Evolutionary conservation across 2,797 vertebrate genomes (phyloP).

Genomic region (Poeciliopsis turneri): DNA sequence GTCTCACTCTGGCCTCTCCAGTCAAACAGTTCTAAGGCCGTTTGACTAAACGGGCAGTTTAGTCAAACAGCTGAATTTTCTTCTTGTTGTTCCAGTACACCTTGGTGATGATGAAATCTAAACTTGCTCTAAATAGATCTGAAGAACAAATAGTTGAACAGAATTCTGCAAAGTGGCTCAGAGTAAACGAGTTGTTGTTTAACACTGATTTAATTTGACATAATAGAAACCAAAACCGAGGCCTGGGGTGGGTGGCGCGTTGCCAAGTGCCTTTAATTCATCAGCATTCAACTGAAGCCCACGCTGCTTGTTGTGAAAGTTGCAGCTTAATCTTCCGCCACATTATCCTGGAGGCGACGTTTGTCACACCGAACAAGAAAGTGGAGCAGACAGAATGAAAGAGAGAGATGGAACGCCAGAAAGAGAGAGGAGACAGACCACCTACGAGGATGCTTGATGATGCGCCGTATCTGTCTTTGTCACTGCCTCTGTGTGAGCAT

Average conservation of each 20-base stretch:
- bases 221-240: conserved; percentile 7
- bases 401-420: conserved; percentile 47
- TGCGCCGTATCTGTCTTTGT: conserved; percentile 64
- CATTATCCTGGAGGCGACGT: conserved; percentile 56
- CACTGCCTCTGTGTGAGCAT: conserved; percentile 32
- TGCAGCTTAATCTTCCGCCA: conserved; percentile 58
- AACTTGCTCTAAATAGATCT: background rate
- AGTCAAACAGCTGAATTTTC: too few species aligned
- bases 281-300: conserved; percentile 45
- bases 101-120: background rate
- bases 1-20: background rate
- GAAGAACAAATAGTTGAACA: background rate
- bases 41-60: too few species aligned
- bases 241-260: conserved; percentile 42
- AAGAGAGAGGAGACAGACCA: conserved; percentile 60
- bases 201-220: background rate
- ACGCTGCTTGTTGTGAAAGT: conserved; percentile 37
- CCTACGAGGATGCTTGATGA: conserved; percentile 67
- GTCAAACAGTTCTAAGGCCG: too few species aligned
- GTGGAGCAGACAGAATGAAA: conserved; percentile 64
- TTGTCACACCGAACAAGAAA: conserved; percentile 49
- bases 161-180: background rate
- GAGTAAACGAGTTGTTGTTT: background rate
- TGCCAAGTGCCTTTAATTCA: conserved; percentile 42
- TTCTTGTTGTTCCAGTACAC: background rate